Percentiles rank a stretch among this genome's conserved stretches.
phyloP scores from a whole-genome alignment of 64 coral and sea anemone species.

The Porites australiensis region DNA sequence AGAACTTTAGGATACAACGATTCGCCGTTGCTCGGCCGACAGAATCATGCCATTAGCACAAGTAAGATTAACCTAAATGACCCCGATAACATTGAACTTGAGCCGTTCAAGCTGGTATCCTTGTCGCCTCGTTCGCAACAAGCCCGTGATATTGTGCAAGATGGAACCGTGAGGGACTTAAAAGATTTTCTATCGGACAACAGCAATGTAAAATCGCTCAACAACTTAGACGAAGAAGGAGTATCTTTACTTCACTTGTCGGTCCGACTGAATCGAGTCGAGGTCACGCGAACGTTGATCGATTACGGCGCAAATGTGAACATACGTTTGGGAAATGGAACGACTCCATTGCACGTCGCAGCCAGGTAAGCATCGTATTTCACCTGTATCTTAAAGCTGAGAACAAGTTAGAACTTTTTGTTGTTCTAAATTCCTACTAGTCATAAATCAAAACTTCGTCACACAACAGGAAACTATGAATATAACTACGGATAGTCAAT shows the following conservation, averaged over 20 bases:
- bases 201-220: slow-evolving; percentile 11
- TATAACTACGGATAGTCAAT: too few species aligned
- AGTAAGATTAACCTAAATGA: neutral
- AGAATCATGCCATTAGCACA: neutral
- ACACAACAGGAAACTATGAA: too few species aligned
- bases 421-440: too few species aligned
- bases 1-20: neutral
- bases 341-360: slow-evolving; percentile 85
- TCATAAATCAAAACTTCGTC: too few species aligned
- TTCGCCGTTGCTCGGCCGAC: slow-evolving; percentile 27
- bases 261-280: slow-evolving; percentile 57
- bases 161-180: slow-evolving; percentile 9
- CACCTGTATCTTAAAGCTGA: neutral
- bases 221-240: slow-evolving; percentile 51
- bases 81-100: neutral
- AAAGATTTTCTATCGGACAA: slow-evolving; percentile 2
- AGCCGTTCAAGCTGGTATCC: neutral
- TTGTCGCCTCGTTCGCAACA: neutral
- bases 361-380: slow-evolving; percentile 47
- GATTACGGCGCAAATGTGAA: slow-evolving; percentile 72
- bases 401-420: too few species aligned
- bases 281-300: slow-evolving; percentile 62
- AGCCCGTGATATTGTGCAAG: slow-evolving; percentile 25
- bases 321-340: slow-evolving; percentile 31
- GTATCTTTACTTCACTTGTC: slow-evolving; percentile 45